Evolutionary conservation across 1,140 invertebrate species (phyloP), one percentile per base, ranked within the genome.

Genomic region (Halyomorpha halys): DNA sequence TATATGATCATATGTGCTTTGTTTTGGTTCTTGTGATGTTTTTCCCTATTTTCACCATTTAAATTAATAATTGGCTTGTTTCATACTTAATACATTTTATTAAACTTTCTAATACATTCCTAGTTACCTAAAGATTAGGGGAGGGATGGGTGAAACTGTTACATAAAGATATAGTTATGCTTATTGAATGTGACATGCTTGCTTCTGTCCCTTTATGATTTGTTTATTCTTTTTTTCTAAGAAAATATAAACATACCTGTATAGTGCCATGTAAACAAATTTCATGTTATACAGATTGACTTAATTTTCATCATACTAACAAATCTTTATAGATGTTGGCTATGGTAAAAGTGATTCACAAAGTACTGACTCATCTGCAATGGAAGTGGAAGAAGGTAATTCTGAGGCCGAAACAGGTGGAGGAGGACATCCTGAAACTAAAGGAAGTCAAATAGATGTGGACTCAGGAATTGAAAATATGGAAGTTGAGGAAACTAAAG

Each of bases 401-500:
- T 23, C 23, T 25, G 79, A 68, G 77, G 81, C 65, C 73, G 72
- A 62, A 77, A 75, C 66, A 78, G 70, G 60, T 74, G 59, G 27
- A 18, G 59, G 44, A 59, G 30, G 18, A 63, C 19, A 66, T 62
- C 47, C 51, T 16, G n/a, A 68, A 61, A 59, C 68, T 49, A 68
- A 69, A 67, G 62, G 47, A 56, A 74, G 72, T 54, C 75, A 77
- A 62, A 77, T 82, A 44, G 84, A 86, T 74, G 83, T 86, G 45
- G 85, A 87, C 75, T 86, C 84, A 49, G 84, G 84, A 14, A 84
- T 87, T 71, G 86, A 86, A 73, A 86, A 82, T 71, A 88, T 86
- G 84, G 85, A 86, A 74, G 84, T 87, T 5, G 82, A 84, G 23
- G 77, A 80, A 63, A 72, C 71, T 4, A 75, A 78, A 62, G 67